phyloP scores from a whole-genome alignment of 37 sponge, comb jelly and placozoan species.

The Petrosia ficiformis region DNA sequence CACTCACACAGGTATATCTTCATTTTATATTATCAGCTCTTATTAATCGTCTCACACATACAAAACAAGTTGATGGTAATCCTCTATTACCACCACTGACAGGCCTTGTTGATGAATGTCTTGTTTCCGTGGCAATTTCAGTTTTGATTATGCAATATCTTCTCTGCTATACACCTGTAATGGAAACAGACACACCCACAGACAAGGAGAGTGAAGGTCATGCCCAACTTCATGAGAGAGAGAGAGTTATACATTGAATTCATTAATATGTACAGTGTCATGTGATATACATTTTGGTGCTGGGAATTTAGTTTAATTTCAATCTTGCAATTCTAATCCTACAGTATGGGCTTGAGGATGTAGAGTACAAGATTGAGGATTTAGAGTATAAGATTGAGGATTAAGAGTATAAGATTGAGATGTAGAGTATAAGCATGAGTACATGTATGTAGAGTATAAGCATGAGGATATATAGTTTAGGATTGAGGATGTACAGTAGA shows the following conservation, averaged over 20 bases:
- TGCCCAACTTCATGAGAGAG: no score
- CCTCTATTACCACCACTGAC: constrained; percentile 26
- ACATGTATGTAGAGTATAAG: not conserved
- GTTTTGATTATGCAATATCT: constrained; percentile 53
- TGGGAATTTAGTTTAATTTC: not conserved
- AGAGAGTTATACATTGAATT: no score
- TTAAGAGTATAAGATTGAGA: no score
- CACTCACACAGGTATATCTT: constrained; percentile 30
- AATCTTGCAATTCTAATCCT: not conserved
- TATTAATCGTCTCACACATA: not conserved
- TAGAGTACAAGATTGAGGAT: not conserved
- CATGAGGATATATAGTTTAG: no score
- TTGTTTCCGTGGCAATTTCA: constrained; percentile 33
- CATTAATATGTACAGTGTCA: no score
- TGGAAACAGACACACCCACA: not conserved
- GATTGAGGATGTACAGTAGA: no score
- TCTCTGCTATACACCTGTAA: constrained; percentile 25
- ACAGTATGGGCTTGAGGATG: not conserved
- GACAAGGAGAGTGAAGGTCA: not conserved
- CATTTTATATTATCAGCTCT: constrained; percentile 37
- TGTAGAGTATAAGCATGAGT: not conserved
- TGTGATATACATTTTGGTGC: no score
- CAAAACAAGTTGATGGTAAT: not conserved
- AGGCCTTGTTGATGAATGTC: constrained; percentile 36
- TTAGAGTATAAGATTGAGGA: no score